These are phyloP conservation scores for Holothuria scabra DNA, from an alignment of 53 echinoderm and acorn worm genomes.

Conservation along the genomic window DNA sequence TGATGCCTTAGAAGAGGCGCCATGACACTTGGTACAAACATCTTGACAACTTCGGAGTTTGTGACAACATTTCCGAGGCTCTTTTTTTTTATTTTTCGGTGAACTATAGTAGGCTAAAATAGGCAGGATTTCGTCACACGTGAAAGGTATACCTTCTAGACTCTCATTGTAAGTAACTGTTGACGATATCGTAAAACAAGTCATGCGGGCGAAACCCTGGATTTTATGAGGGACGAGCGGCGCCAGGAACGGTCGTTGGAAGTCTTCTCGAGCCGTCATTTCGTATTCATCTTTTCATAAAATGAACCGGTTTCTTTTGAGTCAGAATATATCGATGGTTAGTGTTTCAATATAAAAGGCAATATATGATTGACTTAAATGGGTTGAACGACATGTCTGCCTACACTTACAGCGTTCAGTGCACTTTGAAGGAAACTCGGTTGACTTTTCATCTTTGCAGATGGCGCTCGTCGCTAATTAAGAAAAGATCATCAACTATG, in stretches of 20 bases:
- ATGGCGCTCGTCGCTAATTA: no score
- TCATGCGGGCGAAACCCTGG: slow-evolving; percentile 42
- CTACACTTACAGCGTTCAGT: slow-evolving; percentile 18
- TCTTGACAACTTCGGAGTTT: slow-evolving; percentile 29
- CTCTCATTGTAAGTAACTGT: slow-evolving; percentile 37
- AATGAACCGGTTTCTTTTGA: slow-evolving; percentile 45
- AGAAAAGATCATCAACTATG: no score
- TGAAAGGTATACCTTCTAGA: slow-evolving; percentile 29
- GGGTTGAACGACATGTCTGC: slow-evolving; percentile 39
- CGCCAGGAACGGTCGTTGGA: slow-evolving; percentile 31
- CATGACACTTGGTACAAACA: slow-evolving; percentile 28
- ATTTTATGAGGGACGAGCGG: slow-evolving; percentile 42
- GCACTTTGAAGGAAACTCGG: slow-evolving; percentile 15
- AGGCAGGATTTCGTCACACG: slow-evolving; percentile 12
- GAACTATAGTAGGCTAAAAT: background rate
- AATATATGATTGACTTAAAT: slow-evolving; percentile 41
- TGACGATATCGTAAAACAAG: slow-evolving; percentile 38
- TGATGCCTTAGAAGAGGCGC: slow-evolving; percentile 12
- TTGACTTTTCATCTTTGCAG: no score
- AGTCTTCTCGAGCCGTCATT: slow-evolving; percentile 21
- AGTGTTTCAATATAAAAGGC: slow-evolving; percentile 33
- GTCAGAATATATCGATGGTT: slow-evolving; percentile 34
- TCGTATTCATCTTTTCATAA: slow-evolving; percentile 46
- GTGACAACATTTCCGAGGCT: background rate
- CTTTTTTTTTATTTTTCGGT: slow-evolving; percentile 3